Evolutionary conservation across 1,140 invertebrate species (phyloP).

Genomic region (Diprion similis): DNA sequence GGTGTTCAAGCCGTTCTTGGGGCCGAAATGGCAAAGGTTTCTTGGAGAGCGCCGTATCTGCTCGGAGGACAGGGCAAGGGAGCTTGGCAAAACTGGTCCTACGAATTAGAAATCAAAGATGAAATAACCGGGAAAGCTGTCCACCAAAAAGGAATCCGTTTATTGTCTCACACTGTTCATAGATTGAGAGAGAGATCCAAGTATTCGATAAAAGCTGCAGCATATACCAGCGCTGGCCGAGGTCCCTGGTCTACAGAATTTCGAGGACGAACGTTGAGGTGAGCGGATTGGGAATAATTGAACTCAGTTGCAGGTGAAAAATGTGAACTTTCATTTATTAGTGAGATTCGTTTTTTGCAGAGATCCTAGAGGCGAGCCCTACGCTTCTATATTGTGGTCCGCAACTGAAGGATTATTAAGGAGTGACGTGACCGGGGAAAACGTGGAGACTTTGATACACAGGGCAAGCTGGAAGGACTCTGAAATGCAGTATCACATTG

Average conservation of each 20-base stretch:
- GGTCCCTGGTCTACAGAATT: constrained; percentile 83
- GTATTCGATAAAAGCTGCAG: constrained; percentile 80
- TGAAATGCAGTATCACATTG: constrained; percentile 64
- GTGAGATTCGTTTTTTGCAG: not conserved
- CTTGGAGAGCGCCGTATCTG: constrained; percentile 79
- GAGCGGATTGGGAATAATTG: constrained; percentile 30
- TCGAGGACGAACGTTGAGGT: constrained; percentile 70
- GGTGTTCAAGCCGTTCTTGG: constrained; percentile 81
- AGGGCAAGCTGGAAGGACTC: constrained; percentile 60
- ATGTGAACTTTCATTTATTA: not conserved
- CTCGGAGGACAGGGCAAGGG: constrained; percentile 80
- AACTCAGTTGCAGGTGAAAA: constrained; percentile 25
- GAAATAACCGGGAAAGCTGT: constrained; percentile 60
- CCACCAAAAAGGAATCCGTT: constrained; percentile 65
- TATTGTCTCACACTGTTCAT: constrained; percentile 69
- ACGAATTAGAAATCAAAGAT: constrained; percentile 78
- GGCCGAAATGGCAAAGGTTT: constrained; percentile 73
- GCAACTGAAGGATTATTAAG: constrained; percentile 72
- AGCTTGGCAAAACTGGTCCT: constrained; percentile 87
- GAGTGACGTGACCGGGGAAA: constrained; percentile 78
- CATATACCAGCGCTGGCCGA: constrained; percentile 76
- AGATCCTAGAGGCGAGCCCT: constrained; percentile 51
- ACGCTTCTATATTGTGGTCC: constrained; percentile 74
- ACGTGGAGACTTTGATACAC: constrained; percentile 70
- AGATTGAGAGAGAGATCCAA: constrained; percentile 75